phyloP scores from a whole-genome alignment of 2,797 vertebrate species.

The Hybognathus amarus region DNA sequence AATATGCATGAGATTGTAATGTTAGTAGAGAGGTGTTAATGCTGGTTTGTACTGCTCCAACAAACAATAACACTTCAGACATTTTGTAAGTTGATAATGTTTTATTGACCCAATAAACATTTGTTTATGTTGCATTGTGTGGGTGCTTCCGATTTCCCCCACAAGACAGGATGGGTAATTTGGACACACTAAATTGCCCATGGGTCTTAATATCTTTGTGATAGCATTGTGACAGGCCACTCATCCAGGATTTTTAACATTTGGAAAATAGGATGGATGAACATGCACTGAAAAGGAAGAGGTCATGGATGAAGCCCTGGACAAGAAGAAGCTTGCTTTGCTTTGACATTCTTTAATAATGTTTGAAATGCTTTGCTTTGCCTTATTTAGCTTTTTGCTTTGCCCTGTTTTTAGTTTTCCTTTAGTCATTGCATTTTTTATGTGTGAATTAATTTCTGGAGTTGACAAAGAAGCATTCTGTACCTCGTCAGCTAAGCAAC shows the following conservation, averaged over 20 bases:
- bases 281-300: background rate
- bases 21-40: slow-evolving; percentile 3
- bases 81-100: background rate
- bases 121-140: background rate
- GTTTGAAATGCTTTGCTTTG: background rate
- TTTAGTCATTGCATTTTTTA: background rate
- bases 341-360: too few relatives aligned
- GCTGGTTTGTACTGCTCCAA: background rate
- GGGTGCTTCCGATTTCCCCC: background rate
- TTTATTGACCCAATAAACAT: background rate
- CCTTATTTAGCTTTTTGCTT: background rate
- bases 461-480: background rate
- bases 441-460: background rate
- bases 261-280: background rate
- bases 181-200: background rate
- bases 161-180: background rate
- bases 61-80: background rate
- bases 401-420: background rate
- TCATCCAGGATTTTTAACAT: background rate
- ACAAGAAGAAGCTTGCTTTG: background rate
- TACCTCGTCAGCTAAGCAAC: background rate
- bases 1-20: slow-evolving; percentile 28
- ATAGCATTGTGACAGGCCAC: background rate
- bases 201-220: background rate
- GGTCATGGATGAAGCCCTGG: background rate